These are phyloP conservation scores for Delphinapterus leucas DNA, from an alignment of 2,113 vertebrate genomes.

Conservation along the genomic window DNA sequence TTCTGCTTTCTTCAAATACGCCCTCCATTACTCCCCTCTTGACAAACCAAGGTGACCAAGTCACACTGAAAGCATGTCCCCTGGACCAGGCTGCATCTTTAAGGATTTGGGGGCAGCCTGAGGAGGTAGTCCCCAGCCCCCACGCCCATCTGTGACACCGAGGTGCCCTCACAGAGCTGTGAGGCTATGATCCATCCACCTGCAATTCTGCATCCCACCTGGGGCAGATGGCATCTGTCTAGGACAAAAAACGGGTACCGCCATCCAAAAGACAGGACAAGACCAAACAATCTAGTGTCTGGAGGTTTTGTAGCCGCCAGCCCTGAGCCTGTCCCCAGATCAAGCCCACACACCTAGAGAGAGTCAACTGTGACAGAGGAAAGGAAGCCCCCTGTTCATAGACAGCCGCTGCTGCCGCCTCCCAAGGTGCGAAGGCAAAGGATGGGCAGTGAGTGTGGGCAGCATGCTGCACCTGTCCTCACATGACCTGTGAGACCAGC, in stretches of 20 bases:
- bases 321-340: rapidly evolving
- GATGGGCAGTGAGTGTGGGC: rapidly evolving
- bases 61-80: rapidly evolving
- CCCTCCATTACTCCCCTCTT: rapidly evolving
- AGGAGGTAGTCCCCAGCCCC: background rate
- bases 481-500: rapidly evolving
- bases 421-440: rapidly evolving
- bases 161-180: background rate
- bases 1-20: no score
- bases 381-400: background rate
- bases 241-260: background rate
- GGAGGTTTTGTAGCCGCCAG: background rate
- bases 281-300: background rate
- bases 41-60: background rate
- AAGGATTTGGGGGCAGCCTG: background rate
- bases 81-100: no score
- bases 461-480: rapidly evolving
- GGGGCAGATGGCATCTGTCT: no score
- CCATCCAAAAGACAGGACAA: background rate
- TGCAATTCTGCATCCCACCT: background rate
- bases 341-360: background rate
- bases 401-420: rapidly evolving
- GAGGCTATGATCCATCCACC: background rate
- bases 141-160: rapidly evolving
- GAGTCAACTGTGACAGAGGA: rapidly evolving